Percentiles rank a stretch among this genome's conserved stretches.
phyloP scores from a whole-genome alignment of 2,888 invertebrate species.

The Athalia circularis region DNA sequence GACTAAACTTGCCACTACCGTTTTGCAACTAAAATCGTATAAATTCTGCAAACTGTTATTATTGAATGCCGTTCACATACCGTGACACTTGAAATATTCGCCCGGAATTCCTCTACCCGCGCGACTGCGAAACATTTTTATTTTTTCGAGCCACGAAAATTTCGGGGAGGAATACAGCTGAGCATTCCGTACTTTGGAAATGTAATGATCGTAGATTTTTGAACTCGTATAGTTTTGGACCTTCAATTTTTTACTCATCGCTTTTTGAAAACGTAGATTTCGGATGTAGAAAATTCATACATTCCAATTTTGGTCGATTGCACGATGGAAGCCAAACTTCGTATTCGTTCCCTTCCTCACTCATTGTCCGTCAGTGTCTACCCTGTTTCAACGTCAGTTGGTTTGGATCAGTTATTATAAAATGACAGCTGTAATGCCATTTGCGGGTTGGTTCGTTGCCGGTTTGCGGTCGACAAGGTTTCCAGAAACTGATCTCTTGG shows the following conservation, averaged over 20 bases:
- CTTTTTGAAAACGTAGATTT: no score
- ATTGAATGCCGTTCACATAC: neutral
- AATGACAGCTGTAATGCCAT: conserved; percentile 3
- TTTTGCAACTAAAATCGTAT: conserved; percentile 9
- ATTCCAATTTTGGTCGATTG: neutral
- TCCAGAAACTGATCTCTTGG: neutral
- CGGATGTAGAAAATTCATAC: neutral
- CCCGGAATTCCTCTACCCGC: no score
- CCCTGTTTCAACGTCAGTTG: neutral
- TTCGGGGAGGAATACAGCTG: neutral
- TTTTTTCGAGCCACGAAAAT: no score
- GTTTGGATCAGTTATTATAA: neutral
- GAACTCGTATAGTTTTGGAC: no score
- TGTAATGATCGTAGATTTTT: no score
- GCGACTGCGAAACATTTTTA: no score
- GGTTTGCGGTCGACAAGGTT: conserved; percentile 26
- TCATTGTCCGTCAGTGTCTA: neutral
- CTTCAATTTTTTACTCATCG: no score
- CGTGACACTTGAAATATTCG: neutral
- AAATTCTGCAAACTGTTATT: conserved; percentile 16
- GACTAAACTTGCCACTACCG: neutral
- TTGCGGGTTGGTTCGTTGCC: no score
- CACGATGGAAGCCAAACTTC: no score
- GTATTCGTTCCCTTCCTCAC: neutral
- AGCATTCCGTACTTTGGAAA: neutral